Evolutionary conservation across 2,888 invertebrate species (phyloP), one percentile per base, ranked within the genome.

Genomic region (Drosophila affinis): DNA sequence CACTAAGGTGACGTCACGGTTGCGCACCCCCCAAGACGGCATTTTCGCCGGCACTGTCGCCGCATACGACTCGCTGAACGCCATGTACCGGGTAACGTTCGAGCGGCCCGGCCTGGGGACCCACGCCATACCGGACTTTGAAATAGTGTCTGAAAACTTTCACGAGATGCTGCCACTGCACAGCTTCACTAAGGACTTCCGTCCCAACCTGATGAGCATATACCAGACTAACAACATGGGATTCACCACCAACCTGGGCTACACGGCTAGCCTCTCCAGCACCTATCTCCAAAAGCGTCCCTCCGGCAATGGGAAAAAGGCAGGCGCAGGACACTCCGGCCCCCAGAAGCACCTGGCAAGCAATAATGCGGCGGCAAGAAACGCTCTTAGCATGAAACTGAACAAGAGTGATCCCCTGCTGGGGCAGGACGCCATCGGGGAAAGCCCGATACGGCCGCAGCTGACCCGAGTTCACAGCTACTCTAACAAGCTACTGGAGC

Each of bases 61-160:
- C 93, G 99, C 98, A 44, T 97, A 99, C 24, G 98, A 99, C 90
- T 98, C 98, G 6, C 95, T 97, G 5, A 97, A 97, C 89, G 98
- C 97, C 87, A 97, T 97, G 9, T 99, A 99, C 91, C 94, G 99
- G 85, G 97, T 99, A 79, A 97, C 97, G 2, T 99, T 99, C 93
- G 98, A 98, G 92, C 94, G 98, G 58, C 95, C 95, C 49, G 98
- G 98, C 51, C 93, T 99, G 47, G 98, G 98, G 1, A 98, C 98
- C 6, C 98, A 98, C 92, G 98, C 98, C 60, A 97, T 99, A 72
- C 98, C 98, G 24, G 99, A 99, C 93, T 98, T 96, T 93, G 99
- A 99, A 94, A 98, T 99, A 74, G 93, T 98, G 91, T 97, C 98
- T 2, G 97, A 97, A 91, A 98, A 98, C 84, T 95, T 96, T 49